Percentiles rank a stretch among this genome's conserved stretches.
Evolutionary conservation across 2,113 vertebrate genomes (phyloP).

Genomic region (Neopipo cinnamomea): DNA sequence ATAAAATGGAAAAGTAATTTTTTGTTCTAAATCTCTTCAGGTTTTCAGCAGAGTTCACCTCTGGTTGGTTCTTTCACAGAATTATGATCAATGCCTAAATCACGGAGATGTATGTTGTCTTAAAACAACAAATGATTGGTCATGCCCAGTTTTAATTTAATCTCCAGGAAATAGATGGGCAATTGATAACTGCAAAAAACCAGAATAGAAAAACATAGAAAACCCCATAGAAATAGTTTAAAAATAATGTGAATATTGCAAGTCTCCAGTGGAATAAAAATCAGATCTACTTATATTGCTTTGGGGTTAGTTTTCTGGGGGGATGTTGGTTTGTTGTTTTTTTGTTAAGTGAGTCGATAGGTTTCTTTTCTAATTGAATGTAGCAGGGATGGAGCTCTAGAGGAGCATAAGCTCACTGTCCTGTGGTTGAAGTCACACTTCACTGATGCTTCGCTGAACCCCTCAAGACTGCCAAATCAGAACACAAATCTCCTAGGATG

Average conservation of each 20-base stretch:
- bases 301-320: not conserved
- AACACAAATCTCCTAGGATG: not conserved
- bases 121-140: not conserved
- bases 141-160: not conserved
- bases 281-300: not conserved
- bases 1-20: conserved; percentile 8
- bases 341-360: not conserved
- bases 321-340: accelerated
- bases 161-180: not conserved
- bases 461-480: not conserved
- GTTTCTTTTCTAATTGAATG: not conserved
- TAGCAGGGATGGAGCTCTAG: not conserved
- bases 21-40: conserved; percentile 5
- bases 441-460: not conserved
- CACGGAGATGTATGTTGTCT: not conserved
- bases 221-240: not conserved
- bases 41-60: not conserved
- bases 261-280: not conserved
- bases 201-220: not conserved
- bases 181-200: not conserved
- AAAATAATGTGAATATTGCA: not conserved
- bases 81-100: not conserved
- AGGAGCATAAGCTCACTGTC: not conserved
- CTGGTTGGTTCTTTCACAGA: not conserved
- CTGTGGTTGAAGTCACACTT: not conserved